Percentiles rank a stretch among this genome's conserved stretches.
Evolutionary conservation across 2,888 invertebrate species (phyloP).

Genomic region (Platerodrilus igneus): DNA sequence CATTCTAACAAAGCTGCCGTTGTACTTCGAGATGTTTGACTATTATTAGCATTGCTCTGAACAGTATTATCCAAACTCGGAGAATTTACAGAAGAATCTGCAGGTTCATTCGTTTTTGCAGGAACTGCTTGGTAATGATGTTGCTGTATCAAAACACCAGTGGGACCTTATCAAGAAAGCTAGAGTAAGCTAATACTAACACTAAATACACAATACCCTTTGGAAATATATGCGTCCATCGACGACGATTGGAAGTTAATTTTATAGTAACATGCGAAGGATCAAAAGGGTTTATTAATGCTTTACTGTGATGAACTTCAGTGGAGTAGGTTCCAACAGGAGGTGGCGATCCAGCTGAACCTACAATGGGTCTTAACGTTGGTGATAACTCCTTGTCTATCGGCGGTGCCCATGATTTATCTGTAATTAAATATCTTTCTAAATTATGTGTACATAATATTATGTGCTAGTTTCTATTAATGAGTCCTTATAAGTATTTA

Average conservation of each 20-base stretch:
- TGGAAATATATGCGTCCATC: slow-evolving; percentile 99
- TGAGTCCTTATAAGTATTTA: too few relatives aligned
- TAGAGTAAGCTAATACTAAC: slow-evolving; percentile 5
- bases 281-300: slow-evolving; percentile 96
- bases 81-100: slow-evolving; percentile 19
- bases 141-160: slow-evolving; percentile 86
- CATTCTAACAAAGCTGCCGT: slow-evolving; percentile 52
- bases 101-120: slow-evolving; percentile 45
- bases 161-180: slow-evolving; percentile 59
- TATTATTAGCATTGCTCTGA: slow-evolving; percentile 3
- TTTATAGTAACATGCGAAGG: slow-evolving; percentile 96
- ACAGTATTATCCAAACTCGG: slow-evolving; percentile 10
- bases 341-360: slow-evolving; percentile 56
- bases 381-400: slow-evolving; percentile 53
- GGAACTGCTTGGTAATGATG: slow-evolving; percentile 89
- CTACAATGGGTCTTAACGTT: slow-evolving; percentile 53
- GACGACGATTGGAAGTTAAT: slow-evolving; percentile 85
- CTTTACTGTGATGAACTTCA: slow-evolving; percentile 47
- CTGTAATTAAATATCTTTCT: slow-evolving; percentile 14
- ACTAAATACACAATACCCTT: slow-evolving; percentile 55
- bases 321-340: slow-evolving; percentile 58
- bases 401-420: slow-evolving; percentile 33
- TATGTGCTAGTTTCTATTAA: too few relatives aligned
- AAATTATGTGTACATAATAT: background rate
- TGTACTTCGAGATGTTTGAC: slow-evolving; percentile 3